Percentiles rank a stretch among this genome's conserved stretches.
Evolutionary conservation across 2,113 vertebrate species (phyloP).

Genomic region (Galbula dea): DNA sequence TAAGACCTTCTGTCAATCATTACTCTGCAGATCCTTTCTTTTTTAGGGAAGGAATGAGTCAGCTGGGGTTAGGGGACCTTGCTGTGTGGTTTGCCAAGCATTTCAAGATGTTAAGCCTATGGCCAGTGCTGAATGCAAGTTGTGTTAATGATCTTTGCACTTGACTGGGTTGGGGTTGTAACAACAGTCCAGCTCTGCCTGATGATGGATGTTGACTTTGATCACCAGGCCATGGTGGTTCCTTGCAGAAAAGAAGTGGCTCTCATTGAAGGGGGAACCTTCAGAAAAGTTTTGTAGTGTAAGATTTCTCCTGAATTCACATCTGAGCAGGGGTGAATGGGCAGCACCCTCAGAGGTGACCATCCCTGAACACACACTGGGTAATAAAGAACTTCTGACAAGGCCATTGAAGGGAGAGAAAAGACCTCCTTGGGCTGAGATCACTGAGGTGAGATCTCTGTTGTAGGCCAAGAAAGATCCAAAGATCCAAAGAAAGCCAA

Average conservation of each 20-base stretch:
- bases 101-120: neutral
- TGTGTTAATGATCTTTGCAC: neutral
- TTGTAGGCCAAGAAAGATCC: neutral
- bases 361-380: neutral
- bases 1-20: constrained; percentile 10
- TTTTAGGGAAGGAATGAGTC: neutral
- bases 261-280: neutral
- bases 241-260: neutral
- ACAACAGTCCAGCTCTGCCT: neutral
- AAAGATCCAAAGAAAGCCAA: no score
- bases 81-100: neutral
- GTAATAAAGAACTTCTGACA: neutral
- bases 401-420: neutral
- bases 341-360: neutral
- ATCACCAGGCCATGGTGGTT: neutral
- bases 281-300: neutral
- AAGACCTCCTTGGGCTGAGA: neutral
- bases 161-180: neutral
- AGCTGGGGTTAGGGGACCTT: neutral
- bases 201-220: neutral
- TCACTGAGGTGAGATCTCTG: neutral
- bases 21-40: neutral
- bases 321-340: neutral
- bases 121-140: neutral
- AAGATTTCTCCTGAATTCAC: neutral